These are phyloP conservation scores for Eurosta solidaginis DNA, from an alignment of 1,140 invertebrate genomes.

Conservation along the genomic window DNA sequence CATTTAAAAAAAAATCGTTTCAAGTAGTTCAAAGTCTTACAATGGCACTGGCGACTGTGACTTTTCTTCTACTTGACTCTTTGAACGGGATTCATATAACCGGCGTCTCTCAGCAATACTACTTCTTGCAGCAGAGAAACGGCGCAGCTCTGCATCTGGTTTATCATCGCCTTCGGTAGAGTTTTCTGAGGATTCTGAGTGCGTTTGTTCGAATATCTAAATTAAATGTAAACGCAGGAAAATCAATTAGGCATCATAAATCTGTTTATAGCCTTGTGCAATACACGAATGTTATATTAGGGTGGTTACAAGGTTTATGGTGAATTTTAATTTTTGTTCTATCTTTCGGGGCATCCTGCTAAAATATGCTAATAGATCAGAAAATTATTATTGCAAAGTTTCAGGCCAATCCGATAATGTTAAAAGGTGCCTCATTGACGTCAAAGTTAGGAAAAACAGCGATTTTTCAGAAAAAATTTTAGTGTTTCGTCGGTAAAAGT, in stretches of 20 bases:
- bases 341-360: no score
- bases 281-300: neutral
- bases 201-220: slow-evolving; percentile 56
- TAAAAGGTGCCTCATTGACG: no score
- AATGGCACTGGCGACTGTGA: slow-evolving; percentile 73
- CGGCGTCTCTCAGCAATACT: slow-evolving; percentile 79
- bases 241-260: slow-evolving; percentile 59
- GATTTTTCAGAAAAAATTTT: no score
- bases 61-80: slow-evolving; percentile 68
- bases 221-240: neutral
- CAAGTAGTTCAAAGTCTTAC: slow-evolving; percentile 48
- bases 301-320: no score
- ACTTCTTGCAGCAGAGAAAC: slow-evolving; percentile 64
- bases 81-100: slow-evolving; percentile 74
- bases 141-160: slow-evolving; percentile 53
- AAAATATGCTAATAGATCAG: no score
- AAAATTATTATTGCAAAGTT: no score
- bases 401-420: no score
- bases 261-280: neutral
- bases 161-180: slow-evolving; percentile 57
- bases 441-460: no score
- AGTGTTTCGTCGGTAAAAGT: no score
- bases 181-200: slow-evolving; percentile 55
- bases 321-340: no score
- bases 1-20: neutral